Evolutionary conservation across 1,140 invertebrate species (phyloP).

Genomic region (Zaprionus gabonicus): DNA sequence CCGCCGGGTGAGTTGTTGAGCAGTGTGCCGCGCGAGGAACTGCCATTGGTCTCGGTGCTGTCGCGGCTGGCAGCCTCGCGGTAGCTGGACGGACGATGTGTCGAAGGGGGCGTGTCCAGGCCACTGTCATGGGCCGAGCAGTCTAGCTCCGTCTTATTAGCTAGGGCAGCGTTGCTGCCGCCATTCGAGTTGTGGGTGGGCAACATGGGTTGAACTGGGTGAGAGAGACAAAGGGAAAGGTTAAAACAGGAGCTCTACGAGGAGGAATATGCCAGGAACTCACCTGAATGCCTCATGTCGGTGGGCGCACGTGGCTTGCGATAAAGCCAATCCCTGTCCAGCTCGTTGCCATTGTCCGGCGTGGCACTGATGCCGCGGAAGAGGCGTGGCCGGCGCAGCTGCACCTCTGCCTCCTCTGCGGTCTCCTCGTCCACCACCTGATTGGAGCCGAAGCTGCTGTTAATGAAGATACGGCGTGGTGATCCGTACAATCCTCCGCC

Average conservation of each 20-base stretch:
- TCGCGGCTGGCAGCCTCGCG: conserved; percentile 74
- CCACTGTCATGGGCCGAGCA: conserved; percentile 83
- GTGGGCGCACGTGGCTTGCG: conserved; percentile 80
- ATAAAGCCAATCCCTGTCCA: conserved; percentile 83
- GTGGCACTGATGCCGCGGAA: conserved; percentile 69
- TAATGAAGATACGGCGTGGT: conserved; percentile 77
- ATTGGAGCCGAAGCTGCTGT: conserved; percentile 78
- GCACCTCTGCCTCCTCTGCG: conserved; percentile 76
- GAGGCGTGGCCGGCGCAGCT: conserved; percentile 70
- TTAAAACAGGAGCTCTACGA: not conserved
- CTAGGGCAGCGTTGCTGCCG: conserved; percentile 51
- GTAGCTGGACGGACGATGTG: conserved; percentile 81
- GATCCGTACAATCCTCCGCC: conserved; percentile 68
- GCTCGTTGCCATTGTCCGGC: conserved; percentile 80
- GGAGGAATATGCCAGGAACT: conserved; percentile 13
- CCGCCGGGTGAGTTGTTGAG: conserved; percentile 77
- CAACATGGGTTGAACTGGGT: conserved; percentile 79
- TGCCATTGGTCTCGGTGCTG: conserved; percentile 78
- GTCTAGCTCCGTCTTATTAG: conserved; percentile 71
- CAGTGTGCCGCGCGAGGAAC: conserved; percentile 77
- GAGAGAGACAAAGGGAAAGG: not conserved
- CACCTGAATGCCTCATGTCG: conserved; percentile 82
- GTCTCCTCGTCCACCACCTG: conserved; percentile 83
- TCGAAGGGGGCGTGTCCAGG: conserved; percentile 80
- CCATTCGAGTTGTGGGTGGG: conserved; percentile 61